Percentiles rank a stretch among this genome's conserved stretches.
phyloP scores from a whole-genome alignment of 1,140 invertebrate genomes.

The Drosophila trapezifrons region DNA sequence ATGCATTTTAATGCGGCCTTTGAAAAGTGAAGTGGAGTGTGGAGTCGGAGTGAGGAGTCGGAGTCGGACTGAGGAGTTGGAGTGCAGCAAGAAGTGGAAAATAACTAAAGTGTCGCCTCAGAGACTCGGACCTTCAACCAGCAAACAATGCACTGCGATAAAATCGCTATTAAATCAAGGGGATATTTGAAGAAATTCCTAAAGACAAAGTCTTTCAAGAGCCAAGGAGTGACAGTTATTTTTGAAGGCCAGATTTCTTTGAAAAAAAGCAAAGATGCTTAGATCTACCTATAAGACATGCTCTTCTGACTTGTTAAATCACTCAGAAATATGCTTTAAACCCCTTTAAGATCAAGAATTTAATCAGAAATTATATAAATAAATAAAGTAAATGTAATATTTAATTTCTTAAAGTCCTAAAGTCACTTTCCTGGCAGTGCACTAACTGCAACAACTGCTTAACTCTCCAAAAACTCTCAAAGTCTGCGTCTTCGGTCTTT shows the following conservation, averaged over 20 bases:
- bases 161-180: constrained; percentile 10
- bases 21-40: constrained; percentile 75
- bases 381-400: too few species aligned
- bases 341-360: too few species aligned
- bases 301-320: too few species aligned
- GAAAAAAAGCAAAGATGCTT: too few species aligned
- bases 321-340: too few species aligned
- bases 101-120: constrained; percentile 80
- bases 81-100: constrained; percentile 77
- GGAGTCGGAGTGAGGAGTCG: constrained; percentile 1
- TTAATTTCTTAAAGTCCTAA: neutral
- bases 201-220: neutral
- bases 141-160: constrained; percentile 21
- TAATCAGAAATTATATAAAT: neutral
- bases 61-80: constrained; percentile 2
- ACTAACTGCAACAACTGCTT: constrained; percentile 22
- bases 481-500: constrained; percentile 55
- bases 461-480: constrained; percentile 10
- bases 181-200: neutral
- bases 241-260: neutral
- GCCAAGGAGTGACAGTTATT: neutral
- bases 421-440: constrained; percentile 1
- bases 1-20: constrained; percentile 80
- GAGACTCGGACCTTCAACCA: constrained; percentile 28
- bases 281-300: neutral